Evolutionary conservation across 2,888 invertebrate species (phyloP), one percentile per base, ranked within the genome.

Genomic region (Eupeodes luniger): DNA sequence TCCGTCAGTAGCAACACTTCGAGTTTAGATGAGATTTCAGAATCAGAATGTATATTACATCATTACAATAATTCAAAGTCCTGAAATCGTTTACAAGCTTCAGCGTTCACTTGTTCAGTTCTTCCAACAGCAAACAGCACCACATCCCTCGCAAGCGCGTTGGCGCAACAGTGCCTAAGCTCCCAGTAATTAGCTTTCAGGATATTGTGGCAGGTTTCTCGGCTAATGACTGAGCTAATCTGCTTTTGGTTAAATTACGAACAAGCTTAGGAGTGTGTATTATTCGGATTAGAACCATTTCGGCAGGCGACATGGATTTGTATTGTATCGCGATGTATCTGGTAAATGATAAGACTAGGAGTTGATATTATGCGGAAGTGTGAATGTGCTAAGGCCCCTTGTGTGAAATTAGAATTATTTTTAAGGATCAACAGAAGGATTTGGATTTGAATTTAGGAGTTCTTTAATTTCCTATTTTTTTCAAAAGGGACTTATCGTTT

Each of bases 271-370:
- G 19, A 55, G 69, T 84, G 77, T 57, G 87, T 84, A 81, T 84
- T 88, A 88, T 81, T 55, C 34, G 84, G 87, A 88, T 88, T 88
- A 81, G 77, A 84, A 78, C 64, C 64, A 77, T 81, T 87, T 70
- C 62, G 51, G 67, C 77, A 72, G 59, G 59, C 75, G 79, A 53
- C n/a, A 57, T 53, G 69, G 66, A n/a, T 72, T 80, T 66, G 40
- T 77, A 44, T 66, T 51, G 47, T 40, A 57, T 44, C 53, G 40
- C 27, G 44, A 40, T 70, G 12, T 53, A 36, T 51, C 5, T 69
- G 0, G 2, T 11, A 14, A 40, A 55, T 40, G 70, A 12, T 55
- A 12, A n/a, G 51, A 44, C 40, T 55, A 14, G 4, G 7, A 55
- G 55, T 19, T 70, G 67, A 40, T 12, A 19, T 72, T 7, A 27